Percentiles rank a stretch among this genome's conserved stretches.
phyloP scores from a whole-genome alignment of 2,888 invertebrate genomes.

The Noctua janthina region DNA sequence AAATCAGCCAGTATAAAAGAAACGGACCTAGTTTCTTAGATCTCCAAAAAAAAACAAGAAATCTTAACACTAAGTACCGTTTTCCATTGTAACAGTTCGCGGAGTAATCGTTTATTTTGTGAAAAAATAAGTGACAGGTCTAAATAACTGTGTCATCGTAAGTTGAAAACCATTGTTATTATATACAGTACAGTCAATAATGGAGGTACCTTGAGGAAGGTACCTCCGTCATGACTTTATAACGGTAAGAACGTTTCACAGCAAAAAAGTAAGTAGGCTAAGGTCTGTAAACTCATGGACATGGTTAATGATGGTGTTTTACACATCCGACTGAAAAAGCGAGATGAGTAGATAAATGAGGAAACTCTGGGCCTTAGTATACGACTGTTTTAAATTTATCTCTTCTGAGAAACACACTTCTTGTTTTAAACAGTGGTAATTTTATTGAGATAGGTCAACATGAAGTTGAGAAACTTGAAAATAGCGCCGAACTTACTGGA shows the following conservation, averaged over 20 bases:
- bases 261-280: conserved; percentile 27
- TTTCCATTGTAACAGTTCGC: conserved; percentile 19
- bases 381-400: not conserved
- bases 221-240: conserved; percentile 14
- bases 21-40: not conserved
- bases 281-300: not conserved
- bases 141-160: not conserved
- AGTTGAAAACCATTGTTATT: conserved; percentile 22
- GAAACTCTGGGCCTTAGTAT: not conserved
- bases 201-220: not conserved
- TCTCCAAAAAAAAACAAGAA: not conserved
- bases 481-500: not conserved
- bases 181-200: conserved; percentile 1
- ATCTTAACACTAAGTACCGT: conserved; percentile 20
- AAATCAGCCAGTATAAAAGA: not conserved
- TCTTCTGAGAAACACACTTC: no score
- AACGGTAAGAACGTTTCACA: conserved; percentile 31
- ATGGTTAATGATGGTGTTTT: not conserved
- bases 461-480: not conserved
- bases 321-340: not conserved
- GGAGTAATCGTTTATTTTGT: not conserved
- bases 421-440: not conserved
- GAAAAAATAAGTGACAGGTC: conserved; percentile 25
- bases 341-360: not conserved
- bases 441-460: not conserved